phyloP scores from a whole-genome alignment of 2,888 invertebrate genomes.

The Vanessa cardui region DNA sequence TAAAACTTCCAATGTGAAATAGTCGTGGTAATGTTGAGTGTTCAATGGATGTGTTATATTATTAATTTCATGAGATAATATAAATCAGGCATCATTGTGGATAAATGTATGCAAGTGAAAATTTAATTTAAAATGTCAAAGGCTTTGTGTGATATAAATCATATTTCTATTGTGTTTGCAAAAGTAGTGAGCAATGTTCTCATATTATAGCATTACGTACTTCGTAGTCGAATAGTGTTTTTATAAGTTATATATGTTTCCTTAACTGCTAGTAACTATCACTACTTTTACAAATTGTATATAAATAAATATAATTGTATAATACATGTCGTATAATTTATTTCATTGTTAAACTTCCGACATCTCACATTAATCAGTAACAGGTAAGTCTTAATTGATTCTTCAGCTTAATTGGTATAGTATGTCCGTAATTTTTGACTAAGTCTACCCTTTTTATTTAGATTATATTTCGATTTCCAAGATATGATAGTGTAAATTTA shows the following conservation, averaged over 20 bases:
- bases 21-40: too few species aligned
- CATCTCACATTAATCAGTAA: too few species aligned
- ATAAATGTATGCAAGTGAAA: background rate
- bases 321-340: conserved; percentile 2
- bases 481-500: too few species aligned
- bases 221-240: conserved; percentile 14
- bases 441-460: too few species aligned
- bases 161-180: conserved; percentile 25
- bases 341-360: background rate
- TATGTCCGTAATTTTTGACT: too few species aligned
- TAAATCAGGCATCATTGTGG: background rate
- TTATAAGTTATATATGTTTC: background rate
- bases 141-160: conserved; percentile 40
- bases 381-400: too few species aligned
- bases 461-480: too few species aligned
- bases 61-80: background rate
- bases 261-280: conserved; percentile 32
- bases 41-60: background rate
- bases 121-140: conserved; percentile 1
- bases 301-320: conserved; percentile 29
- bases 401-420: too few species aligned
- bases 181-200: conserved; percentile 39
- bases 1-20: too few species aligned
- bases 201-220: background rate
- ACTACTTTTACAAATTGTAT: conserved; percentile 36